phyloP scores from a whole-genome alignment of 2,113 vertebrate species.

The Catharus fuscescens region DNA sequence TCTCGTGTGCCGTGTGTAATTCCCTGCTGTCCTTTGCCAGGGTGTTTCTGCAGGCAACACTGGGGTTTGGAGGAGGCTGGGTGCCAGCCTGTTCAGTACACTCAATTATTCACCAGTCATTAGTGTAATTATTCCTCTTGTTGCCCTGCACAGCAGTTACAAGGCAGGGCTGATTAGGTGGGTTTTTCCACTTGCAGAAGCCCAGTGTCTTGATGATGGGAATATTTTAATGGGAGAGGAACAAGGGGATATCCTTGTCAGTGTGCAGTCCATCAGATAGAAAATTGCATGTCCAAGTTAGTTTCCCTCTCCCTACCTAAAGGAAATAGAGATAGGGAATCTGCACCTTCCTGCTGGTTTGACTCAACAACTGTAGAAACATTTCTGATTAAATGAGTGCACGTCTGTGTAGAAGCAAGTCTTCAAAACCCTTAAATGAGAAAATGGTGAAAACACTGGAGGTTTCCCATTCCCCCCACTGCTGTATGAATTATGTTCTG shows the following conservation, averaged over 20 bases:
- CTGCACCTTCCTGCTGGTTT: neutral
- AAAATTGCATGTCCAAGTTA: neutral
- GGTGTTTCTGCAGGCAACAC: neutral
- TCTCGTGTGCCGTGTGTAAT: accelerated
- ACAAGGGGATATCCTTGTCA: neutral
- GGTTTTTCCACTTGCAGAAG: neutral
- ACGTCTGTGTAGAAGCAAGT: neutral
- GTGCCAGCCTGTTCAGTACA: neutral
- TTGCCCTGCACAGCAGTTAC: neutral
- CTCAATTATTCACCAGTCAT: neutral
- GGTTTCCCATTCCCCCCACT: neutral
- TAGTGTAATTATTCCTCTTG: neutral
- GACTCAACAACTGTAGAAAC: neutral
- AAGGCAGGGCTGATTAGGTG: neutral
- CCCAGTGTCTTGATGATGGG: neutral
- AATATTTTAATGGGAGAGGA: neutral
- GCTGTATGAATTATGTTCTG: neutral
- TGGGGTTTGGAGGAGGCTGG: neutral
- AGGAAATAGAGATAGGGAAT: too few species aligned
- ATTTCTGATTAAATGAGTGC: neutral
- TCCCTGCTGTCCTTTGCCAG: neutral
- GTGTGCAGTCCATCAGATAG: neutral
- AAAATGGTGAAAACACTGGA: neutral
- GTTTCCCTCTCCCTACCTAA: accelerated
- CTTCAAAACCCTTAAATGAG: neutral